phyloP scores from a whole-genome alignment of 2,113 vertebrate genomes.

The Vidua macroura region DNA sequence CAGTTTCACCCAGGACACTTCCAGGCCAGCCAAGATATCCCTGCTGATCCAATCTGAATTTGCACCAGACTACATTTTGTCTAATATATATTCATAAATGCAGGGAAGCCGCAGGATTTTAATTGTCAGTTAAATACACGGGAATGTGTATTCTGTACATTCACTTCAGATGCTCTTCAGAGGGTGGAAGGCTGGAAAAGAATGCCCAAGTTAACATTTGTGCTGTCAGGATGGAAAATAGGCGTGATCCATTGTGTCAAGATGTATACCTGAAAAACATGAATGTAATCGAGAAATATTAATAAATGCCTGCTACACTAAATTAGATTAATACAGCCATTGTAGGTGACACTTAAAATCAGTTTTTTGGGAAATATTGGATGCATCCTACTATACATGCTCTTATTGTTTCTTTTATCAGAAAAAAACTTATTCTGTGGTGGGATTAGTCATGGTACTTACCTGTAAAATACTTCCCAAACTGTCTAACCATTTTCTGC shows the following conservation, averaged over 20 bases:
- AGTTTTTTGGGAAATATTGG: not conserved
- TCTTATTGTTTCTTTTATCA: not conserved
- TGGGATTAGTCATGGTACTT: not conserved
- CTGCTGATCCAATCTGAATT: not conserved
- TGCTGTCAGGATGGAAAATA: not conserved
- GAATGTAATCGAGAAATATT: not conserved
- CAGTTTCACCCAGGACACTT: not conserved
- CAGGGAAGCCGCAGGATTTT: not conserved
- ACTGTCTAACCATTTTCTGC: not conserved
- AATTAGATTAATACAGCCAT: not conserved
- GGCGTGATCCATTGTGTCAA: not conserved
- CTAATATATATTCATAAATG: not conserved
- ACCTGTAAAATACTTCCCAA: not conserved
- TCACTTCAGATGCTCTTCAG: not conserved
- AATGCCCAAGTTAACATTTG: not conserved
- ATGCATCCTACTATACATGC: not conserved
- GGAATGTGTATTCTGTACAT: rapidly evolving
- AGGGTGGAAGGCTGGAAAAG: not conserved
- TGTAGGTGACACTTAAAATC: not conserved
- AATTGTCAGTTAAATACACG: not conserved
- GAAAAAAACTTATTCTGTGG: not conserved
- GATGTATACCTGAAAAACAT: not conserved
- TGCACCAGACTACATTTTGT: not conserved
- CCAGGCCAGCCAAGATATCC: not conserved
- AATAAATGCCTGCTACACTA: not conserved